Conservation (phyloP, 2,888 invertebrate species). For the Melieria crassipennis region DNA sequence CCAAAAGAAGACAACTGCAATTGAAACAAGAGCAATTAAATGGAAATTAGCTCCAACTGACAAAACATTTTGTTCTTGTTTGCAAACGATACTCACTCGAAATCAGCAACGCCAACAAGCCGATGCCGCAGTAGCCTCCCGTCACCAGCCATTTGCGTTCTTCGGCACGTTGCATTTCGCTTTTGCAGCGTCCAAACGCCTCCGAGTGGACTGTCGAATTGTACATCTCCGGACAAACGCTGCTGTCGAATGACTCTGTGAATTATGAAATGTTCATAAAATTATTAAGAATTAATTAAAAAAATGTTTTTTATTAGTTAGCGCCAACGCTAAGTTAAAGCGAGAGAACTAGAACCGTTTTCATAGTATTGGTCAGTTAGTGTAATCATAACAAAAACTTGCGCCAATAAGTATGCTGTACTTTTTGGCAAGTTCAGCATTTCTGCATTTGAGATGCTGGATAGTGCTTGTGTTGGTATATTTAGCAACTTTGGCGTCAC, state of each 20-base stretch:
- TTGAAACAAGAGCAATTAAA: not conserved
- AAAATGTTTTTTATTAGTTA: too few relatives aligned
- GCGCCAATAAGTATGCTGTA: too few relatives aligned
- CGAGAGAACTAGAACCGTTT: too few relatives aligned
- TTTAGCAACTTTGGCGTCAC: too few relatives aligned
- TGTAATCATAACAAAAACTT: too few relatives aligned
- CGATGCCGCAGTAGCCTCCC: constrained; percentile 53
- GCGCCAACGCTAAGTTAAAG: too few relatives aligned
- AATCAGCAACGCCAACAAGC: constrained; percentile 53
- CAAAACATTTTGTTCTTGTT: not conserved
- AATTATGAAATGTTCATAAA: constrained; percentile 24
- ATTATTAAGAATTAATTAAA: too few relatives aligned
- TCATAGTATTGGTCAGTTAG: too few relatives aligned
- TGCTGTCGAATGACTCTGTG: constrained; percentile 51
- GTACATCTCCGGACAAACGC: constrained; percentile 58
- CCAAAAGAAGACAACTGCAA: constrained; percentile 47
- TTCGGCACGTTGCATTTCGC: constrained; percentile 49
- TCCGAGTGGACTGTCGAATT: constrained; percentile 57
- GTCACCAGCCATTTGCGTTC: constrained; percentile 56
- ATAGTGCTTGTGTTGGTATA: too few relatives aligned
- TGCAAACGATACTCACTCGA: constrained; percentile 29
- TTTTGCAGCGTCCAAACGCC: constrained; percentile 53
- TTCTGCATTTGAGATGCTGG: too few relatives aligned
- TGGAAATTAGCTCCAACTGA: not conserved
- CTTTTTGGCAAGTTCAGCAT: too few relatives aligned